Evolutionary conservation across 2,888 invertebrate species (phyloP).

Genomic region (Urechis unicinctus): DNA sequence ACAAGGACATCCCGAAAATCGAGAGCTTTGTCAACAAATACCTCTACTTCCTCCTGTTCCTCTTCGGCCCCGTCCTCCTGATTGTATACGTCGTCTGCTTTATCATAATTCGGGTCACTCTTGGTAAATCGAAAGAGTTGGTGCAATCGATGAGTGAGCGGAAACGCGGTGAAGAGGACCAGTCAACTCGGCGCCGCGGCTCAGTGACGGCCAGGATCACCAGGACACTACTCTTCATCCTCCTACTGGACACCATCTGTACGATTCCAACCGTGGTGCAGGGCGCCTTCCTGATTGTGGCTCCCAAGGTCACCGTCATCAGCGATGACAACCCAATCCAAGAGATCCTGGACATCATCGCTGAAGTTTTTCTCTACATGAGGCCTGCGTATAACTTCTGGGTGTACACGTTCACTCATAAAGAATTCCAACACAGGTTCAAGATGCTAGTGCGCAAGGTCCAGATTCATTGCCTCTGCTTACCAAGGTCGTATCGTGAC

Average conservation of each 20-base stretch:
- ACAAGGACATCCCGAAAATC: background rate
- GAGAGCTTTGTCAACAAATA: background rate
- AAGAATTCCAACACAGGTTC: constrained; percentile 55
- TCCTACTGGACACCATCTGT: constrained; percentile 10
- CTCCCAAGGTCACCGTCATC: constrained; percentile 8
- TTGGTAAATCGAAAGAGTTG: background rate
- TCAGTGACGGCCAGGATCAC: constrained; percentile 1
- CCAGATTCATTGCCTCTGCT: no score
- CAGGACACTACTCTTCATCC: constrained; percentile 7
- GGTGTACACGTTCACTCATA: constrained; percentile 1
- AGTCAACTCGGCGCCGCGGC: background rate
- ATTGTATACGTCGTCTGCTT: constrained; percentile 8
- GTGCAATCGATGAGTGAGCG: background rate
- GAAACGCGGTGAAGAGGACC: background rate
- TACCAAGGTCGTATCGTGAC: no score
- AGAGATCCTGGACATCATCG: constrained; percentile 8
- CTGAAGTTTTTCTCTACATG: constrained; percentile 9
- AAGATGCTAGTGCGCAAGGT: no score
- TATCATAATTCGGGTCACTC: constrained; percentile 3
- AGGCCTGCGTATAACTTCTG: constrained; percentile 6
- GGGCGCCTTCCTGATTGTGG: constrained; percentile 6
- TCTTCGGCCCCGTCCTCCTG: constrained; percentile 12
- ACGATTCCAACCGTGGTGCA: constrained; percentile 9
- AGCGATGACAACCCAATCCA: background rate
- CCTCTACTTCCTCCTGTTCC: constrained; percentile 1